Conservation (phyloP, 23 tunicate genomes). For the Ciona savignyi region DNA sequence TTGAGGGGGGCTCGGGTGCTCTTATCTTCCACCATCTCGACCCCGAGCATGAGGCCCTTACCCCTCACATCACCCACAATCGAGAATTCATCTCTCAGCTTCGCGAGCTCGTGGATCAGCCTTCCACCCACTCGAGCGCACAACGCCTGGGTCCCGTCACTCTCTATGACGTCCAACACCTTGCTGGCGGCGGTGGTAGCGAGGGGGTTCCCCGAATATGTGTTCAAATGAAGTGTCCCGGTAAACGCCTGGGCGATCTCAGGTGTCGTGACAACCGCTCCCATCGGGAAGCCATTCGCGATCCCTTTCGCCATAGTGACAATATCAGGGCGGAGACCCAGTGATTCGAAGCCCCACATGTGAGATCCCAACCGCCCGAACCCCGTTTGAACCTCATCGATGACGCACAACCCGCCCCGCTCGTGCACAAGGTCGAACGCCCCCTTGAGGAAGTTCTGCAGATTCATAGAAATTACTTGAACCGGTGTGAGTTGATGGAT, state of each 20-base stretch:
- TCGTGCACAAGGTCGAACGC: conserved; percentile 69
- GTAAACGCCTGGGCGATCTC: conserved; percentile 52
- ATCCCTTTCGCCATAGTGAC: conserved; percentile 92
- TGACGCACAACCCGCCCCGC: conserved; percentile 78
- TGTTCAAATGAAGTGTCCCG: conserved; percentile 64
- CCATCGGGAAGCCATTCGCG: conserved; percentile 97
- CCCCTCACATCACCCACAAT: conserved; percentile 97
- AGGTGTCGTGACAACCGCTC: conserved; percentile 94
- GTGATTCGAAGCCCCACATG: conserved; percentile 94
- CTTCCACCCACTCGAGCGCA: conserved; percentile 32
- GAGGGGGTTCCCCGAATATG: conserved; percentile 88
- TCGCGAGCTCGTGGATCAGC: conserved; percentile 44
- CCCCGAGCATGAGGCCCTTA: conserved; percentile 88
- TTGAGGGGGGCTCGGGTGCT: conserved; percentile 29
- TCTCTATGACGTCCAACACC: conserved; percentile 90
- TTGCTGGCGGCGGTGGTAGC: conserved; percentile 47
- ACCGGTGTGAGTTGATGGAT: too few species aligned
- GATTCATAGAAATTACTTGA: too few species aligned
- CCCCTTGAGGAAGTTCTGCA: conserved; percentile 30
- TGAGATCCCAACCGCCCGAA: conserved; percentile 91
- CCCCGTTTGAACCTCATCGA: conserved; percentile 96
- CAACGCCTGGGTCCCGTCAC: conserved; percentile 58
- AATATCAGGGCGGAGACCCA: conserved; percentile 86
- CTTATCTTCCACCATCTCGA: conserved; percentile 76
- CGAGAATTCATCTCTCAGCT: conserved; percentile 55